Conservation (phyloP, 1,140 invertebrate species). For the Scaptomyza montana region DNA sequence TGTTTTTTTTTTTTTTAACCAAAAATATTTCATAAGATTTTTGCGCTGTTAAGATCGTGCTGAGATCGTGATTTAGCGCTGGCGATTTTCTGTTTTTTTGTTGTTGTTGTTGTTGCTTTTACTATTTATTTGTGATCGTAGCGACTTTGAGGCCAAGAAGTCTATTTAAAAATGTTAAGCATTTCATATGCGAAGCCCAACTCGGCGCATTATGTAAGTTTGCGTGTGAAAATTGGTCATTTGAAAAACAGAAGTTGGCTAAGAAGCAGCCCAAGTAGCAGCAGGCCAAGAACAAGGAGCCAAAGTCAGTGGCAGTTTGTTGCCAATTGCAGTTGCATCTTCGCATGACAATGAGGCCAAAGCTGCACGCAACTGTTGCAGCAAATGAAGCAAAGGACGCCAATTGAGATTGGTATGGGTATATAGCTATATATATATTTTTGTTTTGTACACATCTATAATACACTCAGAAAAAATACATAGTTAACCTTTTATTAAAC, state of each 20-base stretch:
- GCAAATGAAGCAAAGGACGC: slow-evolving; percentile 11
- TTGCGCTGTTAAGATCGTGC: slow-evolving; percentile 63
- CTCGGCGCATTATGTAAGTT: slow-evolving; percentile 69
- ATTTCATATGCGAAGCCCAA: slow-evolving; percentile 64
- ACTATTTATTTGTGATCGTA: slow-evolving; percentile 33
- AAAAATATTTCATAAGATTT: slow-evolving; percentile 79
- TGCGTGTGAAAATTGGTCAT: slow-evolving; percentile 82
- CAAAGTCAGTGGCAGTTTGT: slow-evolving; percentile 2
- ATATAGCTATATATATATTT: background rate
- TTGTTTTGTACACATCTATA: background rate
- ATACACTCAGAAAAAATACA: no score
- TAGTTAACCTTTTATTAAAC: background rate
- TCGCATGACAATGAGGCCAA: slow-evolving; percentile 48
- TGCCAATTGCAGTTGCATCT: slow-evolving; percentile 31
- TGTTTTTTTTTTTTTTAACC: slow-evolving; percentile 15
- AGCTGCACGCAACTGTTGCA: slow-evolving; percentile 34
- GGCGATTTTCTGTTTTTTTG: slow-evolving; percentile 50
- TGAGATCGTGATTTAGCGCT: slow-evolving; percentile 76
- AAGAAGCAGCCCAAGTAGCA: slow-evolving; percentile 11
- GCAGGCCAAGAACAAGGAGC: slow-evolving; percentile 21
- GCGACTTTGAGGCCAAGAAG: slow-evolving; percentile 58
- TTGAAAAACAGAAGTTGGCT: slow-evolving; percentile 48
- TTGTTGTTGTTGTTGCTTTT: slow-evolving; percentile 46
- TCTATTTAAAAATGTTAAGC: slow-evolving; percentile 77
- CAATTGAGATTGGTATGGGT: slow-evolving; percentile 24